These are phyloP conservation scores for Poicephalus meyeri DNA, from an alignment of 2,113 vertebrate species.

Conservation along the genomic window DNA sequence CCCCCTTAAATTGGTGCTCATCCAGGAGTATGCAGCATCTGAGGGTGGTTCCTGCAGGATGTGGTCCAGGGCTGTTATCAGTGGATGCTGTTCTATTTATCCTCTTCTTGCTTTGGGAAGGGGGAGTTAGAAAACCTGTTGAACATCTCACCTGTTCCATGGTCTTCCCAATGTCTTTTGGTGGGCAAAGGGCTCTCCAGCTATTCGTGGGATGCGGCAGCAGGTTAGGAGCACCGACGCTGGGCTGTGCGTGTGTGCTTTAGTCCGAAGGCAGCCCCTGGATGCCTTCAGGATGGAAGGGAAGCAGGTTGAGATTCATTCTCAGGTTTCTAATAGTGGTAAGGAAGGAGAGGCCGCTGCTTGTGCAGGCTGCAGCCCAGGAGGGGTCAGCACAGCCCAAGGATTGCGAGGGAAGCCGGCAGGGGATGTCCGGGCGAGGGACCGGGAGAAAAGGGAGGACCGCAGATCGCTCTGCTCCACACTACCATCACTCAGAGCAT, in stretches of 20 bases:
- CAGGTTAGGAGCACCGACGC: not conserved
- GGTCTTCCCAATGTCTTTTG: not conserved
- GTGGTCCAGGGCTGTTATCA: not conserved
- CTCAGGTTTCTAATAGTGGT: fast-evolving
- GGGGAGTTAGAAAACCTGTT: not conserved
- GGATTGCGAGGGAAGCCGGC: not conserved
- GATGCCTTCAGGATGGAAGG: not conserved
- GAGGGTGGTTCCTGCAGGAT: not conserved
- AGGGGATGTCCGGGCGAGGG: not conserved
- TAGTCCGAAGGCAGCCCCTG: not conserved
- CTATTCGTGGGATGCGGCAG: not conserved
- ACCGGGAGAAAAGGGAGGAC: too few species aligned
- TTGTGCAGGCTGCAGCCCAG: not conserved
- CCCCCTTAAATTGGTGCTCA: not conserved
- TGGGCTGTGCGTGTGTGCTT: not conserved
- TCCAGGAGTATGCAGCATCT: not conserved
- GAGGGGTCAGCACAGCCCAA: slow-evolving; percentile 49
- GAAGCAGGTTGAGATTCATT: not conserved
- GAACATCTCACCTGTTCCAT: fast-evolving
- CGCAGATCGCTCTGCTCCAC: not conserved
- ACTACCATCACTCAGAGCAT: not conserved
- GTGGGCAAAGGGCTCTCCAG: not conserved
- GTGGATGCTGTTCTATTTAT: too few species aligned
- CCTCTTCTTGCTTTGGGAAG: not conserved
- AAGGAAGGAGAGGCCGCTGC: not conserved